These are phyloP conservation scores for Mohoua ochrocephala DNA, from an alignment of 2,113 vertebrate species.

Conservation along the genomic window DNA sequence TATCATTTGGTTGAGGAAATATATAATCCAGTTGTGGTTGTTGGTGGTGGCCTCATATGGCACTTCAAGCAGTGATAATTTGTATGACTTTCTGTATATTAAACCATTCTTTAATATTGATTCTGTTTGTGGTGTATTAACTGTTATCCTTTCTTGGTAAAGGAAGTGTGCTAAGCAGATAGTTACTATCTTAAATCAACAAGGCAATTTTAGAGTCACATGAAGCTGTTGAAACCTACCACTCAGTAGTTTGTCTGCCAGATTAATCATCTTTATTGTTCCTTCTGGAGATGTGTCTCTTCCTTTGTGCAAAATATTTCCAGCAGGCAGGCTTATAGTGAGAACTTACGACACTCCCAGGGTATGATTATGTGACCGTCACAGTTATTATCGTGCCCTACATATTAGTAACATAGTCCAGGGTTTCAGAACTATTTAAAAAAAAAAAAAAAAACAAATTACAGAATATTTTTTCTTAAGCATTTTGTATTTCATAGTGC, in stretches of 20 bases:
- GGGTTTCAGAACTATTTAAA: not conserved
- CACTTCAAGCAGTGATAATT: slow-evolving; percentile 37
- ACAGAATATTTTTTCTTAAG: not conserved
- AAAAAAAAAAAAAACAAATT: not conserved
- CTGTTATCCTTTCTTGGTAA: slow-evolving; percentile 29
- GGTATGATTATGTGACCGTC: not conserved
- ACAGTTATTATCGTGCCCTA: not conserved
- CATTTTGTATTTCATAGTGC: not conserved
- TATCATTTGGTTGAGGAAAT: slow-evolving; percentile 25
- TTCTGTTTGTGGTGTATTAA: slow-evolving; percentile 60
- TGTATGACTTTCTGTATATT: slow-evolving; percentile 59
- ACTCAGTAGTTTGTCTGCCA: slow-evolving; percentile 23
- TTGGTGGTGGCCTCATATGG: not conserved
- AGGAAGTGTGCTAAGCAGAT: slow-evolving; percentile 27
- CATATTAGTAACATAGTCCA: not conserved
- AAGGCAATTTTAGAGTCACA: slow-evolving; percentile 4
- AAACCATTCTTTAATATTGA: slow-evolving; percentile 56
- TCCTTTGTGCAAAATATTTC: slow-evolving; percentile 38
- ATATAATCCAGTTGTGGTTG: not conserved
- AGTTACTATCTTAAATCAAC: slow-evolving; percentile 4
- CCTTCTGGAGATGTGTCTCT: slow-evolving; percentile 20
- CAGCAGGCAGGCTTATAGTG: not conserved
- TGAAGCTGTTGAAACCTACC: slow-evolving; percentile 31
- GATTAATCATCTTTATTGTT: slow-evolving; percentile 47
- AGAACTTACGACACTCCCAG: slow-evolving; percentile 19